phyloP scores from a whole-genome alignment of 2,113 vertebrate genomes.

The Rhagologus leucostigma region DNA sequence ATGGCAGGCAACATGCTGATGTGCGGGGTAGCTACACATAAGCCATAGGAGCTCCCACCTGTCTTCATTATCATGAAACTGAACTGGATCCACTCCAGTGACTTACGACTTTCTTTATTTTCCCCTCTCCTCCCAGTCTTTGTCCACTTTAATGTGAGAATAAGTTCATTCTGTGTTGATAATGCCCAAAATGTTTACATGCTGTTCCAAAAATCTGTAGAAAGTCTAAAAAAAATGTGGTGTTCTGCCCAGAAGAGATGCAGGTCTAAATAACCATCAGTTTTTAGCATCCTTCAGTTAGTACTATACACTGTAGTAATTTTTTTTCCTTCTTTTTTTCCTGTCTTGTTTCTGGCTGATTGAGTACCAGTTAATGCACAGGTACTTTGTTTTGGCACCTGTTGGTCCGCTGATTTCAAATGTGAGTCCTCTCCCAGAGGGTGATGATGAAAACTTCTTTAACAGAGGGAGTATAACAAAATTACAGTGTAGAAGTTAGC shows the following conservation, averaged over 20 bases:
- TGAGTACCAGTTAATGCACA: neutral
- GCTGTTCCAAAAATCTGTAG: neutral
- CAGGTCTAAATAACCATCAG: neutral
- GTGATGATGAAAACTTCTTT: neutral
- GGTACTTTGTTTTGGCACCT: neutral
- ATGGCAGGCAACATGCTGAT: conserved; percentile 20
- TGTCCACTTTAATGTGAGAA: neutral
- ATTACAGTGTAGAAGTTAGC: neutral
- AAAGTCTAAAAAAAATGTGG: neutral
- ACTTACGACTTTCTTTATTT: neutral
- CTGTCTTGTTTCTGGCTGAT: neutral
- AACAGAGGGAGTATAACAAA: neutral
- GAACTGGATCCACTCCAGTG: conserved; percentile 2
- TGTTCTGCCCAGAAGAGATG: neutral
- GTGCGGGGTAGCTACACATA: neutral
- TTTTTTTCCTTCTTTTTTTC: neutral
- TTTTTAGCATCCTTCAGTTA: neutral
- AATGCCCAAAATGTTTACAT: neutral
- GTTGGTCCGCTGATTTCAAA: neutral
- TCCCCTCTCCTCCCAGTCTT: neutral
- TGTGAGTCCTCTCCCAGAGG: neutral
- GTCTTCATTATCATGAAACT: conserved; percentile 1
- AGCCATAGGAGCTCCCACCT: conserved; percentile 2
- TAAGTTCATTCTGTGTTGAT: neutral
- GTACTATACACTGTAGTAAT: neutral